These are phyloP conservation scores for Odontothrips loti DNA, from an alignment of 2,888 invertebrate genomes.

Conservation along the genomic window DNA sequence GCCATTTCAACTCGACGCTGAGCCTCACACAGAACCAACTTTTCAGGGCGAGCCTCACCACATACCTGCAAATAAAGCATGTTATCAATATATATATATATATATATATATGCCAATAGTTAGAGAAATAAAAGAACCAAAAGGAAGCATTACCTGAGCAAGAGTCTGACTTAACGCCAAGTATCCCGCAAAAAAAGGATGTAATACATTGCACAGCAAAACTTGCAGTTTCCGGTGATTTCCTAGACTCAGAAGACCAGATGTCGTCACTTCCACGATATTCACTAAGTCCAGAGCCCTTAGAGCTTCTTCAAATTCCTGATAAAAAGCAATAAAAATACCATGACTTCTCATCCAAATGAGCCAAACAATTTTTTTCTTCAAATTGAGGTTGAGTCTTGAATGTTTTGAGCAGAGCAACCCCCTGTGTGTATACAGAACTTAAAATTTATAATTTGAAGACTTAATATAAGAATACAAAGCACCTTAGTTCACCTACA, in stretches of 20 bases:
- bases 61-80: background rate
- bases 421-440: background rate
- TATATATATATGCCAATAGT: background rate
- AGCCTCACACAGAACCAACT: background rate
- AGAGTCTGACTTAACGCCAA: slow-evolving; percentile 51
- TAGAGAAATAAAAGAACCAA: background rate
- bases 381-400: too few species aligned
- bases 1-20: slow-evolving; percentile 4
- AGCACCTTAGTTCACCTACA: too few species aligned
- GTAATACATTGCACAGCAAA: slow-evolving; percentile 57
- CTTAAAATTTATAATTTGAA: slow-evolving; percentile 28
- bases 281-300: slow-evolving; percentile 43
- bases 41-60: background rate
- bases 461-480: slow-evolving; percentile 31
- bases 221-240: slow-evolving; percentile 50
- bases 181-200: slow-evolving; percentile 61
- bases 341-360: slow-evolving; percentile 28
- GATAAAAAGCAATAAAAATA: slow-evolving; percentile 38
- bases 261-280: slow-evolving; percentile 42
- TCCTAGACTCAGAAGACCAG: slow-evolving; percentile 46
- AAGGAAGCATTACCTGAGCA: slow-evolving; percentile 48
- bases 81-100: background rate
- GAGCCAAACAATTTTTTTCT: slow-evolving; percentile 27
- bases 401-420: too few species aligned
- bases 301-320: slow-evolving; percentile 51